A percentile compares a stretch with the other conserved stretches of the same genome.
Conservation (phyloP, 2,113 vertebrate species). For the Rhinolophus ferrumequinum region DNA sequence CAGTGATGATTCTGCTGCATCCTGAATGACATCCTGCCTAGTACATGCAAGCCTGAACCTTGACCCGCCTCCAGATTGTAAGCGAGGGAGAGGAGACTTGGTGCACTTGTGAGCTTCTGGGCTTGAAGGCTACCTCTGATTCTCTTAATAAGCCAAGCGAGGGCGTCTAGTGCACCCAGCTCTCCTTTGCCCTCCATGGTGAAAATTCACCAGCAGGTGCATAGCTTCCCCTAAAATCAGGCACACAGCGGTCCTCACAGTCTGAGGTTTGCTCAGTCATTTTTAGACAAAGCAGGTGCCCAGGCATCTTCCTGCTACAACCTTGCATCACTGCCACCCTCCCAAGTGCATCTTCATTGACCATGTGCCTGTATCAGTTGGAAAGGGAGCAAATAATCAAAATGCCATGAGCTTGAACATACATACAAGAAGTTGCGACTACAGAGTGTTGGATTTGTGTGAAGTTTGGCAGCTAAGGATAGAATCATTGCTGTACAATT, state of each 20-base stretch:
- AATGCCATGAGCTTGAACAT: not conserved
- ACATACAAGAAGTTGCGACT: not conserved
- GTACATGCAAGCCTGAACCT: not conserved
- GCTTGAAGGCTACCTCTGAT: not conserved
- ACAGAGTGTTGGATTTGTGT: not conserved
- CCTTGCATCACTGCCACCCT: not conserved
- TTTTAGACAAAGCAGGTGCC: not conserved
- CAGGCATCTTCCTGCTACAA: too few species aligned
- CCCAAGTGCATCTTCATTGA: not conserved
- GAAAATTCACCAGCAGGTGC: not conserved
- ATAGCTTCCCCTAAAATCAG: not conserved
- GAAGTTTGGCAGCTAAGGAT: not conserved
- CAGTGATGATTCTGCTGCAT: not conserved
- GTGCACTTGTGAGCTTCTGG: not conserved
- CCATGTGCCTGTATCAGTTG: not conserved
- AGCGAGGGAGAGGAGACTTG: not conserved
- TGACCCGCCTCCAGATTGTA: not conserved
- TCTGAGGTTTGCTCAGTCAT: not conserved
- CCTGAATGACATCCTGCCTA: not conserved
- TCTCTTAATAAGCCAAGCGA: not conserved
- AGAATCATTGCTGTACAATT: not conserved
- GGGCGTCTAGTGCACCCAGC: not conserved
- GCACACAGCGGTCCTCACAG: not conserved
- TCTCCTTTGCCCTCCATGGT: not conserved
- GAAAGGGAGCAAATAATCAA: not conserved